These are phyloP conservation scores for Odontocerum albicorne DNA, from an alignment of 2,888 invertebrate genomes.

Conservation along the genomic window DNA sequence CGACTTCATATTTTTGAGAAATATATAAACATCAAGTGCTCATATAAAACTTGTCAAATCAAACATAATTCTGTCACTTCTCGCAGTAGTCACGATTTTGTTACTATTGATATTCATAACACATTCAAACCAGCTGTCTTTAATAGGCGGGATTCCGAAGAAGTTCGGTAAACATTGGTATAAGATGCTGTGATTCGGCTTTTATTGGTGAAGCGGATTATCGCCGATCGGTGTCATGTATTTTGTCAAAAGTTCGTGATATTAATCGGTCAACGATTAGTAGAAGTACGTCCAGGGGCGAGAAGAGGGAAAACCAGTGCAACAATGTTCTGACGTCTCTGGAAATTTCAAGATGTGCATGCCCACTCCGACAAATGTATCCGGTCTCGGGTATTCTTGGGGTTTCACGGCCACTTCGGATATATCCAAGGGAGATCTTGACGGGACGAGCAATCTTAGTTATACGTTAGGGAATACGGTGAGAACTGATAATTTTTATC, in stretches of 20 bases:
- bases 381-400: slow-evolving; percentile 58
- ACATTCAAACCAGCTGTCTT: slow-evolving; percentile 22
- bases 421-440: slow-evolving; percentile 56
- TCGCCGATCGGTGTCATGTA: background rate
- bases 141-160: slow-evolving; percentile 9
- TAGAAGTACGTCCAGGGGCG: slow-evolving; percentile 1
- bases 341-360: slow-evolving; percentile 53
- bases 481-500: no score
- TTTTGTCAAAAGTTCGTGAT: slow-evolving; percentile 11
- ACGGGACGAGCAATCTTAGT: slow-evolving; percentile 55
- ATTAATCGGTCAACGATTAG: background rate
- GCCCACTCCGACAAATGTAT: slow-evolving; percentile 58
- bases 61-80: background rate
- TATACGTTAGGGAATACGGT: slow-evolving; percentile 57
- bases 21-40: slow-evolving; percentile 19
- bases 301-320: background rate
- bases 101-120: slow-evolving; percentile 20
- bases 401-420: slow-evolving; percentile 56
- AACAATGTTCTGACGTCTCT: slow-evolving; percentile 25
- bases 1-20: slow-evolving; percentile 16
- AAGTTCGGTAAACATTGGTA: background rate
- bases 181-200: background rate
- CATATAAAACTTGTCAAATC: slow-evolving; percentile 7
- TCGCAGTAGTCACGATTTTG: background rate
- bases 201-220: slow-evolving; percentile 3